These are phyloP conservation scores for Lagodon rhomboides DNA, from an alignment of 2,797 vertebrate genomes.

Conservation along the genomic window DNA sequence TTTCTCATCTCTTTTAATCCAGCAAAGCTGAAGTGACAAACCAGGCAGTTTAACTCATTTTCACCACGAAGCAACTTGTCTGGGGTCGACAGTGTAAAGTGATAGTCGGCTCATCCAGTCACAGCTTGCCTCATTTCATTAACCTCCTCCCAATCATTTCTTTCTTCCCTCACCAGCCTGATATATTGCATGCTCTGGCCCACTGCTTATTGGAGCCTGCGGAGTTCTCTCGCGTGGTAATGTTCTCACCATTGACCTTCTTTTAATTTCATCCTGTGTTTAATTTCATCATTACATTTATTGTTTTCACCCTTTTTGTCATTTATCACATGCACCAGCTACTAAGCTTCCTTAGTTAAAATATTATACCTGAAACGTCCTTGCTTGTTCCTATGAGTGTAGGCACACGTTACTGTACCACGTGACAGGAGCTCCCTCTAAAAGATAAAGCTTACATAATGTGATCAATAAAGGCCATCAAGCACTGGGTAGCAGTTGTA, in stretches of 20 bases:
- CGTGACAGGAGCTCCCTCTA: neutral
- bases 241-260: slow-evolving; percentile 59
- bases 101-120: slow-evolving; percentile 7
- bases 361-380: neutral
- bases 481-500: neutral
- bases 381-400: neutral
- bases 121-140: slow-evolving; percentile 32
- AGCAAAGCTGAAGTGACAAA: slow-evolving; percentile 1
- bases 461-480: neutral
- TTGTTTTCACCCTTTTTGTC: slow-evolving; percentile 24
- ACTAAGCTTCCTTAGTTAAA: neutral
- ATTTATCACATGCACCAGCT: neutral
- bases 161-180: slow-evolving; percentile 83
- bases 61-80: slow-evolving; percentile 10
- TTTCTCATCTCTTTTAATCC: slow-evolving; percentile 31
- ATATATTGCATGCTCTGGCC: slow-evolving; percentile 90
- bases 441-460: slow-evolving; percentile 2
- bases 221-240: slow-evolving; percentile 89
- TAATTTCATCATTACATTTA: neutral
- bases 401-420: neutral
- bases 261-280: slow-evolving; percentile 4
- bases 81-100: slow-evolving; percentile 11
- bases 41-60: neutral
- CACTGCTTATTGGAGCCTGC: slow-evolving; percentile 89
- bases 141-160: slow-evolving; percentile 53